Base-by-base conservation (phyloP, 2,797 vertebrate genomes). In the Smutsia temminckii region DNA sequence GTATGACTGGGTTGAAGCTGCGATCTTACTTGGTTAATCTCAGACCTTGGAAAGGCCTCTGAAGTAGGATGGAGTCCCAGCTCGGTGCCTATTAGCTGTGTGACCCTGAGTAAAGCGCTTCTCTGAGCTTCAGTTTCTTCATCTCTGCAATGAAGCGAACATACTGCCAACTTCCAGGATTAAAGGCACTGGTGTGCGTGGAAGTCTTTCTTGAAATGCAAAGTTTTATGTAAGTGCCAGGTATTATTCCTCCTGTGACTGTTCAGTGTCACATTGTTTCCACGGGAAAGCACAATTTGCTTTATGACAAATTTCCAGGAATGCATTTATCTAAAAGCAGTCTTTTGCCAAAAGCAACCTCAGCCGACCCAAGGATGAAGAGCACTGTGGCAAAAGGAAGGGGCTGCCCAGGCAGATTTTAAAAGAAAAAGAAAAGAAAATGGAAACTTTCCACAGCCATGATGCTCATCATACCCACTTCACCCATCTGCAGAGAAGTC, bases 271-370 rank as follows among this genome's bases (percentile, higher is more conserved):
- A 71, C 94, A 91, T 95, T 96, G 94, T 97, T 96, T 95, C 55
- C 94, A 59, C 80, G 96, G 93, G 95, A 95, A 96, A 93, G 86
- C 49, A 32, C 17, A 14, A 12, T 25, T 13, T 78, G 86, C 85
- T 93, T 84, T 78, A n/a, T 71, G 93, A 96, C 95, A 92, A 92
- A 84, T 95, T 97, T 97, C 96, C 95, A 97, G 96, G 96, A 97
- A 97, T 95, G 93, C 89, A 89, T 94, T 96, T 81, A 37, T 93
- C 89, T 97, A 72, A 5, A 72, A 81, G 72, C 63, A 29, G 93
- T 51, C 92, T 85, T 81, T 86, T 80, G 96, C 96, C 96, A 97
- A 97, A 94, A 95, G 94, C 96, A 97, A 97, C 96, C 96, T 63
- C 93, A 93, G 84, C 74, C 89, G 84, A 86, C 93, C 29, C 14